phyloP scores from a whole-genome alignment of 2,797 vertebrate genomes.

The Chelonia mydas region DNA sequence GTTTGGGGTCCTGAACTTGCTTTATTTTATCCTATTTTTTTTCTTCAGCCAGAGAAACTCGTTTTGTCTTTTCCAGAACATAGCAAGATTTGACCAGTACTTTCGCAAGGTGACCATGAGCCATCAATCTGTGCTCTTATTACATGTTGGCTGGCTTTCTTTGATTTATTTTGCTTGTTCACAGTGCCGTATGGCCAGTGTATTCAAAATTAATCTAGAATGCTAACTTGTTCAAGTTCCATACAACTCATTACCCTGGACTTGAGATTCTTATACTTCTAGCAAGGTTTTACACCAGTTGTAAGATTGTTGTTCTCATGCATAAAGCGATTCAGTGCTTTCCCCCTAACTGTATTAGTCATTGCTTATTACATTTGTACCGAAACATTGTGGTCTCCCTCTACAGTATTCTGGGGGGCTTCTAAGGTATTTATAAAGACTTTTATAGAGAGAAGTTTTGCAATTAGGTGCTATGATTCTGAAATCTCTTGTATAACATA shows the following conservation, averaged over 20 bases:
- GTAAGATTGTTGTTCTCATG: background rate
- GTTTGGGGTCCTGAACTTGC: conserved; percentile 32
- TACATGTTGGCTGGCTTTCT: background rate
- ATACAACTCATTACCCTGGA: background rate
- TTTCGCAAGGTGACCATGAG: background rate
- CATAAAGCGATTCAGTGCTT: background rate
- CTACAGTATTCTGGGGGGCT: background rate
- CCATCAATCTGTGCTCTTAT: background rate
- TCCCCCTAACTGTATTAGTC: background rate
- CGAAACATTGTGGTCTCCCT: background rate
- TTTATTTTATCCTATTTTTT: background rate
- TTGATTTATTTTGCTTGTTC: background rate
- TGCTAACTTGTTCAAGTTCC: background rate
- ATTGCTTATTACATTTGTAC: background rate
- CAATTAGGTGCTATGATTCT: background rate
- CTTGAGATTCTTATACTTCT: background rate
- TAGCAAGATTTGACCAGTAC: background rate
- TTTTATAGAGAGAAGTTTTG: background rate
- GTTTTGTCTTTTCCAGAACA: background rate
- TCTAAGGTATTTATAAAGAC: background rate
- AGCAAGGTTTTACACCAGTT: background rate
- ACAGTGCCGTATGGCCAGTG: background rate
- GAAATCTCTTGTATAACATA: conserved; percentile 20
- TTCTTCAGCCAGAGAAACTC: background rate
- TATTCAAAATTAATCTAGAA: background rate